Evolutionary conservation across 2,113 vertebrate genomes (phyloP), one percentile per base, ranked within the genome.

Genomic region (Orycteropus afer): DNA sequence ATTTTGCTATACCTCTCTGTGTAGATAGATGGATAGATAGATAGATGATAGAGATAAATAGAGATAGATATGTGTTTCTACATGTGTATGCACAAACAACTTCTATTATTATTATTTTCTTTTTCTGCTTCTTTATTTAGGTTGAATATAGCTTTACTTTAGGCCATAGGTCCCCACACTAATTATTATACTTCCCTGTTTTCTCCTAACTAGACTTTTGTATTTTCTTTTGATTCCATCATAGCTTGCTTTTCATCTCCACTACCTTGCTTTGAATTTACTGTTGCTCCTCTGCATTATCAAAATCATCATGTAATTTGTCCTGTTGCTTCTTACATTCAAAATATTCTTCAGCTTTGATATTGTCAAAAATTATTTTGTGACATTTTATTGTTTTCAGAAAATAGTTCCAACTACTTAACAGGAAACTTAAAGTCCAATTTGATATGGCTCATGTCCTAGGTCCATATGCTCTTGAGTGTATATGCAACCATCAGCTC

Each of bases 391-490:
- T 59, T 67, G 29, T n/a, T 53, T 80, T 37, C 57, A 93, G 47
- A 73, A 74, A 7, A 22, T 6, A 81, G 12, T 29, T 4, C 17
- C n/a, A 78, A 25, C 0, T 18, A 40, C 15, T 86, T 51, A 23
- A 27, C 11, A 22, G n/a, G 86, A 74, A 73, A 42, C 8, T 18
- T 14, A 34, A 15, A 49, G 27, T 11, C 7, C 49, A 22, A 42
- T 7, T 32, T 5, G 37, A 47, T 0, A 1, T 42, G 14, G 0
- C 27, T 55, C 12, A 42, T 9, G 22, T 13, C 12, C 9, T 25
- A 59, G 57, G 57, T 23, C 57, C 23, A 59, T 59, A 23, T 17
- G 57, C 18, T 59, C 57, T 59, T 59, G 57, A 22, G 57, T 59
- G 14, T 5, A 22, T 51, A 23, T n/a, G 6, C 17, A n/a, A n/a